Base-by-base conservation (phyloP, 2,888 invertebrate species). In the Athalia cordata region DNA sequence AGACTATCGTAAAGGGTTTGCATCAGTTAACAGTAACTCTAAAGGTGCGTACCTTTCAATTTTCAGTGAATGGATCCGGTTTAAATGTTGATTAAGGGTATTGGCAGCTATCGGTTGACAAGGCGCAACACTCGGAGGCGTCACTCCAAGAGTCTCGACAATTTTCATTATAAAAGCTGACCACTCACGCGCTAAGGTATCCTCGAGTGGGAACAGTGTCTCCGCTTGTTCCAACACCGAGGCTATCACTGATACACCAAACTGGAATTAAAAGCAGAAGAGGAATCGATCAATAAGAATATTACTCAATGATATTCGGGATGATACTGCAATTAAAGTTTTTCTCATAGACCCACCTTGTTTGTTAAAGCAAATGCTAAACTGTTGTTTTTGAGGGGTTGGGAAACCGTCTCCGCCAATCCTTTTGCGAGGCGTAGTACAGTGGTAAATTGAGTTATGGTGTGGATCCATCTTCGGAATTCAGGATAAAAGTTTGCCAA, bases 401-500 rank as follows among this genome's bases (percentile, higher is more conserved):
- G 86, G 82, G 79, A 85, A 70, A 84, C 81, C 5, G 88, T 84
- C 57, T 89, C 86, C 15, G 85, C 85, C 55, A 90, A 85, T 64
- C 86, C 87, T 80, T 83, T 87, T 59, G 87, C 86, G 76, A 89
- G 80, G 79, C 83, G 84, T 66, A 87, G 78, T 49, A 90, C 67
- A 45, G 85, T 80, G 15, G 80, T 79, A 70, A 86, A 84, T 72
- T 84, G 81, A 72, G 83, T 81, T 13, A 86, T 80, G 8, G 83
- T 84, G 68, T 84, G 81, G 45, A 91, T 89, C 91, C 89, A 94
- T 92, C 91, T 91, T 82, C 92, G 91, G 84, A 94, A 94, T 85
- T 93, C 92, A 0, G 92, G 91, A 81, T 93, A 92, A 77, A 94
- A 90, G 43, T 91, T 90, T 0, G 92, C 91, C 43, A 94, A 91